These are phyloP conservation scores for Paramormyrops hopkinsi DNA, from an alignment of 2,797 vertebrate species.

Conservation along the genomic window DNA sequence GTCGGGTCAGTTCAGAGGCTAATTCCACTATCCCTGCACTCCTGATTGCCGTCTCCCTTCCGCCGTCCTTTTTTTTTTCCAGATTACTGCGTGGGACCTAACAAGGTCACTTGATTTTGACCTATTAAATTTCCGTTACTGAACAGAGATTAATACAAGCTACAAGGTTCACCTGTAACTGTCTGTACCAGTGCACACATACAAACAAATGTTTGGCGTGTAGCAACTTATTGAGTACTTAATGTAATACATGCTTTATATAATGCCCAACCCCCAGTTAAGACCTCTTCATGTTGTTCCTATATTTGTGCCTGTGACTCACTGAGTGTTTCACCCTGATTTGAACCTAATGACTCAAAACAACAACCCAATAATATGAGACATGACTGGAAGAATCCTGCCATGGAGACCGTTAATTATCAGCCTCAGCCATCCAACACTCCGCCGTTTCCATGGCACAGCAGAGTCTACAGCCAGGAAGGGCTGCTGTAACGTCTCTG, in stretches of 20 bases:
- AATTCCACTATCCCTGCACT: conserved; percentile 22
- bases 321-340: conserved; percentile 17
- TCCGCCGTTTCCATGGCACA: conserved; percentile 14
- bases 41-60: not conserved
- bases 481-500: not conserved
- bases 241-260: not conserved
- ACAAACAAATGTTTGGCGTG: not conserved
- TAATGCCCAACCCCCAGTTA: not conserved
- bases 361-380: conserved; percentile 4
- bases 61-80: not conserved
- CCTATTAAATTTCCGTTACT: conserved; percentile 21
- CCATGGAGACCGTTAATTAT: conserved; percentile 46
- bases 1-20: conserved; percentile 25
- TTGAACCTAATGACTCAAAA: conserved; percentile 26
- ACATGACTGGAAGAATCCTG: conserved; percentile 38
- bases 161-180: conserved; percentile 27
- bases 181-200: not conserved
- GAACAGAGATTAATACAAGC: conserved; percentile 23
- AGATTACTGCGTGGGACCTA: conserved; percentile 33
- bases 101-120: conserved; percentile 8
- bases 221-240: conserved; percentile 7
- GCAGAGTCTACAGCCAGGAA: not conserved
- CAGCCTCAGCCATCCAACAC: conserved; percentile 13
- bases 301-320: conserved; percentile 16
- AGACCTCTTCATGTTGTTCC: conserved; percentile 1